A percentile compares a stretch with the other conserved stretches of the same genome.
phyloP scores from a whole-genome alignment of 2,797 vertebrate species.

The Chaetodon trifasciatus region DNA sequence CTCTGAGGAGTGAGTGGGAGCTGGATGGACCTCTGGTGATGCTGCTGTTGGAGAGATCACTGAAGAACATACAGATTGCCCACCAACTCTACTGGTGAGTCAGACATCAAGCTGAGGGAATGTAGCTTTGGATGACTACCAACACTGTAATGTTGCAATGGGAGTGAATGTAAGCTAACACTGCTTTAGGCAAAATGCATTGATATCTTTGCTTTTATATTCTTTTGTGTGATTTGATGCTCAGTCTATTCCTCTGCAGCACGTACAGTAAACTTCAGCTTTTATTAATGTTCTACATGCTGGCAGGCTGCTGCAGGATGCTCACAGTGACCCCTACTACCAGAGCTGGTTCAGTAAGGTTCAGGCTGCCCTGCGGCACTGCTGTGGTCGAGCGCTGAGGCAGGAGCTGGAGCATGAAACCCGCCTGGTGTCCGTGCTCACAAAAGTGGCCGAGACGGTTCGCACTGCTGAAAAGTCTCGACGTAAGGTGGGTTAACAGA shows the following conservation, averaged over 20 bases:
- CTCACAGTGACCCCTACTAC: conserved; percentile 88
- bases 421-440: conserved; percentile 86
- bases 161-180: background rate
- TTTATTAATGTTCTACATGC: background rate
- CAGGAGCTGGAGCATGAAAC: conserved; percentile 91
- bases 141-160: conserved; percentile 5
- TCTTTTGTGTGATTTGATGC: background rate
- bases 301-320: conserved; percentile 91
- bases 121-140: background rate
- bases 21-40: conserved; percentile 88
- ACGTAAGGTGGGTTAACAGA: conserved; percentile 86
- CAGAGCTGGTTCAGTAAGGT: conserved; percentile 92
- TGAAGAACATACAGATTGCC: conserved; percentile 87
- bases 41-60: conserved; percentile 86
- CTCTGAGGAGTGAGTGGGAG: conserved; percentile 92
- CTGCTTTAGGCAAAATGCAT: background rate
- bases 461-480: conserved; percentile 84
- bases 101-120: background rate
- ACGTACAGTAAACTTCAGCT: background rate
- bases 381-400: conserved; percentile 89
- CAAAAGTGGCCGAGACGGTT: conserved; percentile 89
- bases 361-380: conserved; percentile 89
- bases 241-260: background rate
- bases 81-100: conserved; percentile 91
- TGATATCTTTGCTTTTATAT: too few relatives aligned